Evolutionary conservation across 2,113 vertebrate genomes (phyloP).

Genomic region (Gasterosteus aculeatus): DNA sequence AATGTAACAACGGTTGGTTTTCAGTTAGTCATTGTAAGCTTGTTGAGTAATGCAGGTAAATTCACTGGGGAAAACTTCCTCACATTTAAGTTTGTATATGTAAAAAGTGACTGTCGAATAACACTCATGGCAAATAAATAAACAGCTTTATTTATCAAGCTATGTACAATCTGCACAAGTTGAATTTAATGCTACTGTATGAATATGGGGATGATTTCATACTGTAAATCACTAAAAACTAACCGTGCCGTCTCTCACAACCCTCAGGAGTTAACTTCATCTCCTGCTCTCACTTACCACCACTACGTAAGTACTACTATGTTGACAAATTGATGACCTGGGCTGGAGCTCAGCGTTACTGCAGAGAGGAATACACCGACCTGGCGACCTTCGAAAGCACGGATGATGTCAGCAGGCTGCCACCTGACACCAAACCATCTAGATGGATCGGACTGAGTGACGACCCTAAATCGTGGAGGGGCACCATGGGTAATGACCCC

Average conservation of each 20-base stretch:
- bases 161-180: neutral
- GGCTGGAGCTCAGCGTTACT: too few species aligned
- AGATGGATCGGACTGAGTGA: too few species aligned
- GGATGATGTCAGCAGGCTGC: too few species aligned
- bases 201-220: neutral
- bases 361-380: too few species aligned
- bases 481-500: too few species aligned
- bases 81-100: neutral
- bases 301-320: too few species aligned
- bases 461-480: too few species aligned
- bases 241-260: neutral
- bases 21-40: neutral
- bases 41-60: neutral
- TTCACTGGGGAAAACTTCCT: too few species aligned
- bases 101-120: neutral
- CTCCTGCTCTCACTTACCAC: too few species aligned
- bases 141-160: neutral
- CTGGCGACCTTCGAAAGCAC: too few species aligned
- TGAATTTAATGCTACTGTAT: neutral
- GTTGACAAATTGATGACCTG: too few species aligned
- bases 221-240: neutral
- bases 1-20: neutral
- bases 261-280: slow-evolving; percentile 18
- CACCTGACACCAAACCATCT: too few species aligned
- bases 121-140: neutral